Evolutionary conservation across 1,140 invertebrate genomes (phyloP), one percentile per base, ranked within the genome.

Genomic region (Stenopsyche tienmushanensis): DNA sequence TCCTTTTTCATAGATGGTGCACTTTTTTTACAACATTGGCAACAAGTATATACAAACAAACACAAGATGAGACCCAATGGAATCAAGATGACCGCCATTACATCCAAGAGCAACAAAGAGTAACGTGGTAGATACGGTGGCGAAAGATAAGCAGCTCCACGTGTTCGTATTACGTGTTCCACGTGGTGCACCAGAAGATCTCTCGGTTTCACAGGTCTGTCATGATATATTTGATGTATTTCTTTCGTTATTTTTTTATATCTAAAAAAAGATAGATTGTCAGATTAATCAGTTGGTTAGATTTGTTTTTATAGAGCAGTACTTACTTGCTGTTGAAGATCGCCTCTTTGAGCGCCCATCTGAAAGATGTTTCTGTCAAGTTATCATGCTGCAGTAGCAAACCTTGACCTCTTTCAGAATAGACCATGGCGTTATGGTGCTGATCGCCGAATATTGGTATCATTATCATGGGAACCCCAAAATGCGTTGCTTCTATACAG

Each of bases 351-450:
- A 66, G 29, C 2, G 47, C 49, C 64, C 55, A 53, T 15, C 45
- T 29, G 10, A 66, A 53, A 2, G 64, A 66, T 24, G 18, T 26
- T 23, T 66, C 64, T 15, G 64, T 60, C 7, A 66, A 44, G 34
- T 66, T 62, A 8, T 45, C 17, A 55, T 52, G 52, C 13, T 62
- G 41, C 8, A 78, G 15, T 8, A 71, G 58, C 5, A 70, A 64
- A 0, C 75, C 77, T n/a, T 75, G 65, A 15, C 75, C 76, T 2
- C 65, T 69, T 7, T 66, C 57, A 2, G 74, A 68, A 0, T 75
- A 75, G 10, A 76, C 65, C 54, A 67, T 75, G 26, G 75, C 80
- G 71, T 74, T 81, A 45, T 72, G 84, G 74, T 49, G 72, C 78
- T 83, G 73, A 47, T 80, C 76, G 0, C 74, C 74, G n/a, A 75